phyloP scores from a whole-genome alignment of 2,797 vertebrate species.

The Diceros bicornis region DNA sequence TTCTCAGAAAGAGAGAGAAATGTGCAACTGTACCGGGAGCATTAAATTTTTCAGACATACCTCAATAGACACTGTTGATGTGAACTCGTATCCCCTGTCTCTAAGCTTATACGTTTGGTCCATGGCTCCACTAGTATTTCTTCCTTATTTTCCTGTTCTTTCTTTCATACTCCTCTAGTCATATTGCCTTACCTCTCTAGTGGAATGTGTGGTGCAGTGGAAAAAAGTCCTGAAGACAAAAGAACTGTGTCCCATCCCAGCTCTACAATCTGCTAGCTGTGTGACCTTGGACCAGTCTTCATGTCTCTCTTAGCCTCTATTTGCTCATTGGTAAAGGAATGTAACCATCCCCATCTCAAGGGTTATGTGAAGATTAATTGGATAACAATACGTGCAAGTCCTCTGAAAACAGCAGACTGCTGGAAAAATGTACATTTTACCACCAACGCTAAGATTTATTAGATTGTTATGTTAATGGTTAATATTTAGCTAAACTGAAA shows the following conservation, averaged over 20 bases:
- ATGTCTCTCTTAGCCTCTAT: background rate
- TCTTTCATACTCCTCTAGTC: slow-evolving; percentile 81
- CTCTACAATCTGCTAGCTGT: background rate
- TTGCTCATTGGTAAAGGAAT: background rate
- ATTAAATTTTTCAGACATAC: slow-evolving; percentile 76
- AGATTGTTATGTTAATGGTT: slow-evolving; percentile 88
- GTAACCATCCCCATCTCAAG: background rate
- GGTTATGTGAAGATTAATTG: background rate
- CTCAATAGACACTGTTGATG: slow-evolving; percentile 80
- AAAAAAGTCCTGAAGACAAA: background rate
- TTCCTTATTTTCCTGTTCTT: slow-evolving; percentile 79
- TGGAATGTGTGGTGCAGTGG: background rate
- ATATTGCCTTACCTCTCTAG: slow-evolving; percentile 80
- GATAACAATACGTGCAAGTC: background rate
- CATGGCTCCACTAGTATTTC: slow-evolving; percentile 72
- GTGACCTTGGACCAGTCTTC: background rate
- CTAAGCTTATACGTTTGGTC: slow-evolving; percentile 83
- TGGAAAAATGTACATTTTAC: background rate
- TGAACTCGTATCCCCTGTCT: slow-evolving; percentile 71
- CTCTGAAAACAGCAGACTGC: slow-evolving; percentile 17
- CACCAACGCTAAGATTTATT: background rate
- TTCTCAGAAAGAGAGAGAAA: slow-evolving; percentile 78
- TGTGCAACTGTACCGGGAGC: slow-evolving; percentile 54
- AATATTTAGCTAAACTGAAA: slow-evolving; percentile 85
- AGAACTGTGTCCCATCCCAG: background rate